Evolutionary conservation across 2,888 invertebrate genomes (phyloP), one percentile per base, ranked within the genome.

Genomic region (Cetonia aurata): DNA sequence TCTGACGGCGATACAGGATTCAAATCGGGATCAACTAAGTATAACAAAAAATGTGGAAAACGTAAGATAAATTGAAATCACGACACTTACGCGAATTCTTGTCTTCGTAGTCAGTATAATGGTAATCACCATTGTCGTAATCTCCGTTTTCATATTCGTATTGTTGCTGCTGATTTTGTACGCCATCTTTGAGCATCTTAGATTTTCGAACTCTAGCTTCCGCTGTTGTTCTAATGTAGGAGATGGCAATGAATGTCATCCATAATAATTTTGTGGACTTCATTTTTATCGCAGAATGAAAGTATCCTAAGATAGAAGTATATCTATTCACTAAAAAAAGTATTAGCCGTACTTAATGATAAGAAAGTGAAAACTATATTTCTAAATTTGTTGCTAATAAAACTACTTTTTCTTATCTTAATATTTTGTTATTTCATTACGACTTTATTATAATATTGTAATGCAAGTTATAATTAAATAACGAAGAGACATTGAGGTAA

Each of bases 71-170:
- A 12, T 9, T 6, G 17, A 50, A 6, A 50, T 13, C 17, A 17
- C 44, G 2, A 33, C 44, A n/a, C 31, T 60, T 69, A 44, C 60
- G 31, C 12, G 59, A 52, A 33, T 59, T 31, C 12, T 69, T 69
- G 10, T 69, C 69, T 17, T 59, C 68, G 25, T 59, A 71, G 12
- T 67, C 53, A 25, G 19, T 52, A 25, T 72, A 65, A 52, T 68
- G 67, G 48, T 67, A 70, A 13, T 42, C 69, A 13, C 56, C 56
- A n/a, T 71, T 80, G 19, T 80, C 78, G 60, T 80, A 78, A 37
- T 79, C 77, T 37, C 82, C 80, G 15, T 81, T 81, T 66, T 83
- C 81, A 25, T 82, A 81, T 9, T 82, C 80, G 67, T 81, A 79
- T 42, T 80, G 77, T 10, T 82, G 77, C 71, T 83, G 81, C 71